These are phyloP conservation scores for Percopsis omiscomaycus DNA, from an alignment of 2,797 vertebrate species.

Conservation along the genomic window DNA sequence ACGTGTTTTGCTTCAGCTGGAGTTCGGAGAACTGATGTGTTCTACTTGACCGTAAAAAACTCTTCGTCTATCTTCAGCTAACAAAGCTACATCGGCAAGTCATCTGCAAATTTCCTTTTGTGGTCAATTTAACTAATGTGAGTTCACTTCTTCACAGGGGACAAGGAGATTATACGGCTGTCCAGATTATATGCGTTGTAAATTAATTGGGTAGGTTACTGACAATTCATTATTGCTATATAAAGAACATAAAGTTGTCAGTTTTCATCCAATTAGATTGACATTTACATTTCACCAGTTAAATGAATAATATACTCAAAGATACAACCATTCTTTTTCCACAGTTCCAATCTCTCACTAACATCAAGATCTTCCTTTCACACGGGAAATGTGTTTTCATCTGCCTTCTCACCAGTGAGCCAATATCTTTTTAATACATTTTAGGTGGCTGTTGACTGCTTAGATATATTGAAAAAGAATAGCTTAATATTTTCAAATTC, in stretches of 20 bases:
- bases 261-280: too few species aligned
- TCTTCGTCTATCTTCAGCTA: too few species aligned
- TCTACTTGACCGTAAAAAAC: too few species aligned
- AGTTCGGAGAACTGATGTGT: not conserved
- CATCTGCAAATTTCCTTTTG: constrained; percentile 1
- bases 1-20: not conserved
- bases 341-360: constrained; percentile 39
- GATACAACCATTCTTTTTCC: not conserved
- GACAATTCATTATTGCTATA: not conserved
- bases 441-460: not conserved
- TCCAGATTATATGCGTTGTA: constrained; percentile 29
- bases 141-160: constrained; percentile 38
- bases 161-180: constrained; percentile 20
- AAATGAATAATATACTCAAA: too few species aligned
- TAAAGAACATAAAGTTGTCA: too few species aligned
- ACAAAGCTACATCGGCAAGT: not conserved
- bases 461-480: not conserved
- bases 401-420: constrained; percentile 58
- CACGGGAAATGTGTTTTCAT: constrained; percentile 45
- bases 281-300: too few species aligned
- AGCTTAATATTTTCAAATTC: not conserved
- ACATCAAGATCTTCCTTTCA: constrained; percentile 57
- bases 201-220: constrained; percentile 37
- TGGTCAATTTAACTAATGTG: not conserved
- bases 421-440: not conserved